Evolutionary conservation across 2,113 vertebrate genomes (phyloP).

Genomic region (Xenus cinereus): DNA sequence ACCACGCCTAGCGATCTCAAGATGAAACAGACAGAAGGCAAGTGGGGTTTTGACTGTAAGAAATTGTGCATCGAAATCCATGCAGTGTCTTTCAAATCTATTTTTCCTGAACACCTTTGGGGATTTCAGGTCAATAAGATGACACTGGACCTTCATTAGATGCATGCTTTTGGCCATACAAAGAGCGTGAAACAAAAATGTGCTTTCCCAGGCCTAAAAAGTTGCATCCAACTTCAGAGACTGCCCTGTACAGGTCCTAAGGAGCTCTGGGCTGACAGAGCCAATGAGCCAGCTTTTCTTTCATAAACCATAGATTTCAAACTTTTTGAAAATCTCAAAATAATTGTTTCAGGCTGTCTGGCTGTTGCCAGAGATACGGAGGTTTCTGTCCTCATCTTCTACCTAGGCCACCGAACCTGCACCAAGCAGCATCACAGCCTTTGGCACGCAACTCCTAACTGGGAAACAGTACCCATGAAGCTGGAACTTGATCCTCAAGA

Average conservation of each 20-base stretch:
- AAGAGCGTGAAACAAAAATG: not conserved
- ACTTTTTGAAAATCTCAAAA: not conserved
- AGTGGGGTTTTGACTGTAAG: not conserved
- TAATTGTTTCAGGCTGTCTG: not conserved
- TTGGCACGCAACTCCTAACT: fast-evolving
- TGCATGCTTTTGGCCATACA: not conserved
- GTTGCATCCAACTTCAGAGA: not conserved
- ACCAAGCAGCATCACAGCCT: not conserved
- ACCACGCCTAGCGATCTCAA: not conserved
- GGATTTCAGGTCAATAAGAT: not conserved
- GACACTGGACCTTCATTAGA: not conserved
- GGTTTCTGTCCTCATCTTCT: not conserved
- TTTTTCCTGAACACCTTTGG: not conserved
- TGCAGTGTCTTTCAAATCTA: not conserved
- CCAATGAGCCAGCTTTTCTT: not conserved
- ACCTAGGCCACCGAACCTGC: not conserved
- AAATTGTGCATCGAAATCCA: not conserved
- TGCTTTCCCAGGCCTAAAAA: not conserved
- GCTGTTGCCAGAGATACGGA: not conserved
- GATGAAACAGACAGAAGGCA: not conserved
- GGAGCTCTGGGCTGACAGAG: not conserved
- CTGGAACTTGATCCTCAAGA: not conserved
- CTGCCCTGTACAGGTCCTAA: not conserved
- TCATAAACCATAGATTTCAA: not conserved
- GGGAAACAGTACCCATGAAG: not conserved